These are phyloP conservation scores for Numenius phaeopus DNA, from an alignment of 2,797 vertebrate genomes.

Conservation along the genomic window DNA sequence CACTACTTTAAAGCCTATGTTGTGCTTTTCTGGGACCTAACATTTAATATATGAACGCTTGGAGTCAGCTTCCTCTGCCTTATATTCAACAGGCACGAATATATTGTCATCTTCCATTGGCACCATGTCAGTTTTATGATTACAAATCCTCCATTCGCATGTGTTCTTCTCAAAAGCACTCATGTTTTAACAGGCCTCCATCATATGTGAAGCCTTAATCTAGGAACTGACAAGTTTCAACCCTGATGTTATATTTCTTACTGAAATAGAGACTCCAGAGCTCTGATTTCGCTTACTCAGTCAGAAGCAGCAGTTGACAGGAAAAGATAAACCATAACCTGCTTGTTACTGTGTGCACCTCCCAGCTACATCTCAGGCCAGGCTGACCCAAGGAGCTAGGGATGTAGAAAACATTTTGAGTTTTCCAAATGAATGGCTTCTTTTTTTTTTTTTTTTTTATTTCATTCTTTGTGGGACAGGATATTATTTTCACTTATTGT, in stretches of 20 bases:
- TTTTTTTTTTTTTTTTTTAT: neutral
- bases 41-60: slow-evolving; percentile 20
- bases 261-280: slow-evolving; percentile 24
- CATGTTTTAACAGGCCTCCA: slow-evolving; percentile 29
- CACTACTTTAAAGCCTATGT: neutral
- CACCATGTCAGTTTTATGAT: slow-evolving; percentile 34
- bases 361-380: neutral
- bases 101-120: slow-evolving; percentile 23
- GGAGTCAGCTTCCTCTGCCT: neutral
- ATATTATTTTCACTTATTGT: neutral
- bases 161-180: slow-evolving; percentile 33
- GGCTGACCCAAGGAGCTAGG: neutral
- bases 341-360: neutral
- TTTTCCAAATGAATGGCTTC: neutral
- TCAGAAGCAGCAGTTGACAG: slow-evolving; percentile 26
- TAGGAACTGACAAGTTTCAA: slow-evolving; percentile 42
- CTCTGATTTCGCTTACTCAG: neutral
- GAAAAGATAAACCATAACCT: slow-evolving; percentile 6
- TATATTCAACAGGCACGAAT: neutral
- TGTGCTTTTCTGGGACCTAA: neutral
- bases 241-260: neutral
- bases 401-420: neutral
- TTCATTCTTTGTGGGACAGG: neutral
- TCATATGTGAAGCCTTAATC: slow-evolving; percentile 36
- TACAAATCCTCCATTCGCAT: slow-evolving; percentile 25